These are phyloP conservation scores for Helogale parvula DNA, from an alignment of 2,113 vertebrate species.

Conservation along the genomic window DNA sequence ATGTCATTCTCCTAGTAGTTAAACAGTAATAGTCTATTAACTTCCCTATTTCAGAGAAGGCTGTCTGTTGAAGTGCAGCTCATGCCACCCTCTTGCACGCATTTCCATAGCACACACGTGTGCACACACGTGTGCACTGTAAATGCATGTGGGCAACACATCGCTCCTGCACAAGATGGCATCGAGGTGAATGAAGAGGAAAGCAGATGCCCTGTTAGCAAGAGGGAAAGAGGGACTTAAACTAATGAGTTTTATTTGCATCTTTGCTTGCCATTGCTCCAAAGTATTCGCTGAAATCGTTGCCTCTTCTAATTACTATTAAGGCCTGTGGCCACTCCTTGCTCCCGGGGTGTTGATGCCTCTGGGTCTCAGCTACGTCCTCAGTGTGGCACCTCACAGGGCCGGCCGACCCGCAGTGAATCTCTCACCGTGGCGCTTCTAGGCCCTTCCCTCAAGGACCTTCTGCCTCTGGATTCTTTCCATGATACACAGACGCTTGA, in stretches of 20 bases:
- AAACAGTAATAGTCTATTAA: neutral
- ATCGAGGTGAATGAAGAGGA: neutral
- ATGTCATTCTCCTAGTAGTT: neutral
- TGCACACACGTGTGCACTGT: neutral
- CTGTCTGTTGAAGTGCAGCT: neutral
- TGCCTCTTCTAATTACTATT: neutral
- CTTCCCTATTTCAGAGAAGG: neutral
- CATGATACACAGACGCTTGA: neutral
- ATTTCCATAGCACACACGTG: neutral
- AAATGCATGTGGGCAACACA: neutral
- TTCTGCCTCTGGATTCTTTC: neutral
- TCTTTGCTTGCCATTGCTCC: neutral
- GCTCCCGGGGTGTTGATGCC: too few relatives aligned
- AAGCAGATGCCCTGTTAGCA: neutral
- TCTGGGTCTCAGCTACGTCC: neutral
- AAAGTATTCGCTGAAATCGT: neutral
- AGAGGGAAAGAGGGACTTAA: neutral
- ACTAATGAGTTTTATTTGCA: neutral
- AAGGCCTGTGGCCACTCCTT: neutral
- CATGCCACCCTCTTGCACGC: neutral
- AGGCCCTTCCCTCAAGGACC: neutral
- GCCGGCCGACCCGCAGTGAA: fast-evolving
- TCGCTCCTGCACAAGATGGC: neutral
- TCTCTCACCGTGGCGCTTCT: neutral
- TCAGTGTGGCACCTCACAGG: neutral